Conservation (phyloP, 2,797 vertebrate genomes). For the Pantherophis alleghaniensis region DNA sequence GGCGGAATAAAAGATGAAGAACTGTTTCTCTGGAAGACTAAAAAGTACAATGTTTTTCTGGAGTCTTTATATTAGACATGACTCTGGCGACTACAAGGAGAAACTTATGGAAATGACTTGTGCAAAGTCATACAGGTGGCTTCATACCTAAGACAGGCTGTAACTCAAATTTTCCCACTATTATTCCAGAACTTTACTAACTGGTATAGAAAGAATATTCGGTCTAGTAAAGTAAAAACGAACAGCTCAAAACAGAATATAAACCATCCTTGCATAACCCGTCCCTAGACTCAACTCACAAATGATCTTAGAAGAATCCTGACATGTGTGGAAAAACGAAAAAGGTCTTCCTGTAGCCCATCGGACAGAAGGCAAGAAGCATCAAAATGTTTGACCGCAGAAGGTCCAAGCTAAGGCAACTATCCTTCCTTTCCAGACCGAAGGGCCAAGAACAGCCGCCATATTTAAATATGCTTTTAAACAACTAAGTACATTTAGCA, state of each 20-base stretch:
- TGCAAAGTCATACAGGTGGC: not conserved
- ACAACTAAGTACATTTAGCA: not conserved
- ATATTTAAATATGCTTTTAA: not conserved
- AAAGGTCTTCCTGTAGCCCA: not conserved
- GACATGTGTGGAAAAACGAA: not conserved
- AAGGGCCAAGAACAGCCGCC: not conserved
- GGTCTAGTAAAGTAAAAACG: not conserved
- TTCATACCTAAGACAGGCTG: not conserved
- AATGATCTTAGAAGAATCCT: not conserved
- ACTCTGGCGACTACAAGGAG: not conserved
- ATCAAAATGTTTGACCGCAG: not conserved
- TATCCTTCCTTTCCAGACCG: not conserved
- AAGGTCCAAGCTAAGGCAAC: too few relatives aligned
- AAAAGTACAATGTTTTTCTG: not conserved
- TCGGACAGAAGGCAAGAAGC: not conserved
- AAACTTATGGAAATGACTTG: not conserved
- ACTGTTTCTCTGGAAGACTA: not conserved
- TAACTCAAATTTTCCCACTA: not conserved
- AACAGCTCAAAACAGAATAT: not conserved
- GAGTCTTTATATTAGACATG: not conserved
- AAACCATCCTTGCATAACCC: not conserved
- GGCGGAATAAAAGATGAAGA: not conserved
- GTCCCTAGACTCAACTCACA: not conserved
- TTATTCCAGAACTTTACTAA: not conserved
- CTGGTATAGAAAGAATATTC: too few relatives aligned